Percentiles rank a stretch among this genome's conserved stretches.
phyloP scores from a whole-genome alignment of 2,797 vertebrate species.

The Forpus xanthops region DNA sequence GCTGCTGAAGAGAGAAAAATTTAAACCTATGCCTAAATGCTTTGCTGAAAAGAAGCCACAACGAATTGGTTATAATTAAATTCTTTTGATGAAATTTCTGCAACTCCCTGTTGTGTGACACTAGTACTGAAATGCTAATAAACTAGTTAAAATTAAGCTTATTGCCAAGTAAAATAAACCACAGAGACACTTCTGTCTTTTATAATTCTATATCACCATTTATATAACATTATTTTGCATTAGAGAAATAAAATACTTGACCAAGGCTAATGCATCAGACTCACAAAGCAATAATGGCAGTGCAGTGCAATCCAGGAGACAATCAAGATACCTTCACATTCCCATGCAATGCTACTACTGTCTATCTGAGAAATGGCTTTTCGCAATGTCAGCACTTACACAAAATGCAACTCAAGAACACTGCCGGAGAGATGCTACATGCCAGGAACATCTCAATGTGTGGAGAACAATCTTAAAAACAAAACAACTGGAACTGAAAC shows the following conservation, averaged over 20 bases:
- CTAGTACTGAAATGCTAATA: slow-evolving; percentile 54
- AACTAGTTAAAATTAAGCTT: slow-evolving; percentile 35
- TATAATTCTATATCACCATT: background rate
- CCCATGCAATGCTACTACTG: background rate
- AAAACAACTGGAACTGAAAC: background rate
- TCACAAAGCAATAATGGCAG: background rate
- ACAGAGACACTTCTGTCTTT: background rate
- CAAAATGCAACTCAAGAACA: background rate
- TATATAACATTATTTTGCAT: slow-evolving; percentile 1
- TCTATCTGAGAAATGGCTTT: background rate
- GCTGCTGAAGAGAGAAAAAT: background rate
- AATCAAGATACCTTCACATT: background rate
- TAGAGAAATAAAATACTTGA: background rate
- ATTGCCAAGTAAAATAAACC: slow-evolving; percentile 60
- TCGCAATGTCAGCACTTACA: background rate
- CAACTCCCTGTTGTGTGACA: slow-evolving; percentile 39
- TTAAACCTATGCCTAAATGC: background rate
- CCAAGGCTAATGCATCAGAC: background rate
- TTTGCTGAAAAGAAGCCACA: slow-evolving; percentile 41
- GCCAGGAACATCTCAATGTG: background rate
- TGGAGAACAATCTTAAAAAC: background rate
- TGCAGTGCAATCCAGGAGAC: background rate
- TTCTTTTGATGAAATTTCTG: slow-evolving; percentile 53
- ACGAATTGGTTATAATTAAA: slow-evolving; percentile 35
- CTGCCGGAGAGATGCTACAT: background rate